phyloP scores from a whole-genome alignment of 2,888 invertebrate species.

The Toxonevra muliebris region DNA sequence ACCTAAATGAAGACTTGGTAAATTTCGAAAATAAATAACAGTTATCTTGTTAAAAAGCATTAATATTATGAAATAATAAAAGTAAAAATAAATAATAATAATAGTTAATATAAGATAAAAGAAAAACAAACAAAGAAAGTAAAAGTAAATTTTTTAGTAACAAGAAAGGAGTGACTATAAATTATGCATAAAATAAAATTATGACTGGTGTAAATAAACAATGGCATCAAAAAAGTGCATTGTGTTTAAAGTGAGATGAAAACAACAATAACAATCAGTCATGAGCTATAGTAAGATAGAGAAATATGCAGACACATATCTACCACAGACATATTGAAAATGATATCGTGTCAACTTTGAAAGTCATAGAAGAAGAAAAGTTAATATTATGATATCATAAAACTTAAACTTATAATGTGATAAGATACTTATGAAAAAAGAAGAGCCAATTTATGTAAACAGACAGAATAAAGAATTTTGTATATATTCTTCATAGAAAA shows the following conservation, averaged over 20 bases:
- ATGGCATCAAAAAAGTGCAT: conserved; percentile 9
- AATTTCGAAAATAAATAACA: too few relatives aligned
- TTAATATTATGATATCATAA: conserved; percentile 7
- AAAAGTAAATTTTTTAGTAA: conserved; percentile 17
- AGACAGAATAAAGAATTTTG: too few relatives aligned
- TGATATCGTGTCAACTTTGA: conserved; percentile 6
- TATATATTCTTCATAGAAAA: too few relatives aligned
- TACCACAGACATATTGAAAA: too few relatives aligned
- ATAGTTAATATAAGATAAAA: neutral
- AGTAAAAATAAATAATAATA: neutral
- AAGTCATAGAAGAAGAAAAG: conserved; percentile 12
- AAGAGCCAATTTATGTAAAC: too few relatives aligned
- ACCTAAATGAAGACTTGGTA: too few relatives aligned
- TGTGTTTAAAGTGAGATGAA: neutral
- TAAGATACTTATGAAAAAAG: too few relatives aligned
- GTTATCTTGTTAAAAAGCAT: conserved; percentile 1
- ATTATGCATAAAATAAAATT: conserved; percentile 8
- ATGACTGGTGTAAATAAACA: conserved; percentile 1
- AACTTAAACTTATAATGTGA: too few relatives aligned
- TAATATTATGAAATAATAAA: conserved; percentile 15
- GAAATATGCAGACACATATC: too few relatives aligned
- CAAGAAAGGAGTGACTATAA: neutral
- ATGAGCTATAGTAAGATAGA: too few relatives aligned
- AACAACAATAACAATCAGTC: too few relatives aligned
- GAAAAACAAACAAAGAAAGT: conserved; percentile 25